Percentiles rank a stretch among this genome's conserved stretches.
Evolutionary conservation across 1,140 invertebrate genomes (phyloP).

Genomic region (Euura lappo): DNA sequence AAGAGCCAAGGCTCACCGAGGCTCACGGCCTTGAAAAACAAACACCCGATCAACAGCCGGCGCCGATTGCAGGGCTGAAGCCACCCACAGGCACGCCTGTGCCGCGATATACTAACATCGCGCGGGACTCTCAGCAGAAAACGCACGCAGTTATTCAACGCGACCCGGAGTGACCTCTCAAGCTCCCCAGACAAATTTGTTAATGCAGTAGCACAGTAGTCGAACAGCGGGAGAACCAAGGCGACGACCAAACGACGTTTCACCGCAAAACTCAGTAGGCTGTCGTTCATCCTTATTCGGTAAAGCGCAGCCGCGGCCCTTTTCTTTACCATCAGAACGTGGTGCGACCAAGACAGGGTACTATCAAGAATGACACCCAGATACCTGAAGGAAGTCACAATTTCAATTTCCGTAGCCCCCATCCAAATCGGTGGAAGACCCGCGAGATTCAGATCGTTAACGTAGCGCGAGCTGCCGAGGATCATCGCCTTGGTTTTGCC

Average conservation of each 20-base stretch:
- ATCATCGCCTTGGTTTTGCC: constrained; percentile 4
- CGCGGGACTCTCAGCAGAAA: background rate
- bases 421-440: background rate
- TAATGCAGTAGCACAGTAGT: background rate
- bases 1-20: background rate
- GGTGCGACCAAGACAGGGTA: constrained; percentile 4
- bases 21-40: background rate
- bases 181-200: background rate
- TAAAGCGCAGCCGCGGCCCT: background rate
- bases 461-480: background rate
- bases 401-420: background rate
- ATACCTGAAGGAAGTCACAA: background rate
- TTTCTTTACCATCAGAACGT: background rate
- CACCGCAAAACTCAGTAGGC: background rate
- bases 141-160: background rate
- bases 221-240: background rate
- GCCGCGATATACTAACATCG: background rate
- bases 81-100: background rate
- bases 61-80: constrained; percentile 1
- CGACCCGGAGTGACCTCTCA: background rate
- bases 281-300: background rate
- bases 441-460: background rate
- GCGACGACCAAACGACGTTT: background rate
- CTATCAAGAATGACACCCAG: background rate
- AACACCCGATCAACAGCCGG: background rate